Evolutionary conservation across 2,113 vertebrate species (phyloP), one percentile per base, ranked within the genome.

Genomic region (Symphodus melops): DNA sequence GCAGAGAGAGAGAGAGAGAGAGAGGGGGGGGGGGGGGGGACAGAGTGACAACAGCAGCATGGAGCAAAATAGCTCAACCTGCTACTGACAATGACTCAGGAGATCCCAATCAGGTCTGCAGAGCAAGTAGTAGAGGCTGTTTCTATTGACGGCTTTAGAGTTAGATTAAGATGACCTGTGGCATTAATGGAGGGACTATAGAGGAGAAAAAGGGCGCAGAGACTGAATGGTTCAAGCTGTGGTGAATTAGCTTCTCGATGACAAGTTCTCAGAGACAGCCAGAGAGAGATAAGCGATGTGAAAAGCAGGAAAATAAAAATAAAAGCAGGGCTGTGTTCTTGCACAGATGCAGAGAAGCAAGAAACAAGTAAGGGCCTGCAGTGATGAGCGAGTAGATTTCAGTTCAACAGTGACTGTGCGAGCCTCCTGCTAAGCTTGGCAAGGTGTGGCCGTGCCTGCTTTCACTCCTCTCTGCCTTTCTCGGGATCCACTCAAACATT

Each of bases 31-130:
- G 11, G 39, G 11, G 14, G 4, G 48, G 1, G 17, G 58, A 67
- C 72, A 49, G 68, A 63, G 63, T 62, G 77, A 79, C 85, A 83
- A 84, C 82, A 81, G 65, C 59, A 71, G 70, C 61, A 44, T 46
- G 46, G 55, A 67, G 75, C 51, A 25, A 87, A 78, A 75, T 69
- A 54, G 57, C 39, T n/a, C 33, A 52, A 33, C 28, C 21, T 48
- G 46, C 46, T 48, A 19, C 16, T 48, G 46, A 14, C 48, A 49
- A 17, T 49, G 46, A 49, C 44, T 28, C 7, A 0, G 16, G 49
- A 68, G 44, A 67, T 25, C 39, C 36, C 23, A 42, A 1, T 55
- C 3, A 60, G 19, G 16, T 44, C 8, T 16, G n/a, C 23, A 36
- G 58, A 58, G 36, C 28, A 41, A 48, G 42, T 55, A n/a, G 2